Percentiles rank a stretch among this genome's conserved stretches.
These are phyloP conservation scores for Brassicogethes aeneus DNA, from an alignment of 2,888 invertebrate genomes.

Conservation along the genomic window DNA sequence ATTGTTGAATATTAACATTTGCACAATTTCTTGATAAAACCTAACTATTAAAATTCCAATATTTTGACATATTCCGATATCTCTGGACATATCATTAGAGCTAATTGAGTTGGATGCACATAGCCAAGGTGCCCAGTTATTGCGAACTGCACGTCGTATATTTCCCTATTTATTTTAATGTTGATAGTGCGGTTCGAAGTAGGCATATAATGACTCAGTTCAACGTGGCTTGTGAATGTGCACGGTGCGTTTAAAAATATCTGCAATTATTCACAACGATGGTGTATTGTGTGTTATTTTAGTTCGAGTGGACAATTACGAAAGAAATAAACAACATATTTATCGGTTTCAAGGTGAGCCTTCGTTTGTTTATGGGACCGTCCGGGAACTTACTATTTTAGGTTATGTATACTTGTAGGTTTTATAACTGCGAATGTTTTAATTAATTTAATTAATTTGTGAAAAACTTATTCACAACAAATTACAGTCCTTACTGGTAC, in stretches of 20 bases:
- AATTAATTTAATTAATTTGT: no score
- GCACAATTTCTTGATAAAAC: no score
- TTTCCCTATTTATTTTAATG: constrained; percentile 23
- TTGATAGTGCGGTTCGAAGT: constrained; percentile 32
- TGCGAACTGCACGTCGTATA: neutral
- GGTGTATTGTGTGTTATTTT: neutral
- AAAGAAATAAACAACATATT: neutral
- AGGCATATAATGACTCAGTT: constrained; percentile 30
- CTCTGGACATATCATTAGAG: neutral
- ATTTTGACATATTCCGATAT: no score
- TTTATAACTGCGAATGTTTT: neutral
- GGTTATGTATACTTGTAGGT: neutral
- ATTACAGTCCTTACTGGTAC: no score
- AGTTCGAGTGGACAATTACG: neutral
- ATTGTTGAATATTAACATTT: no score
- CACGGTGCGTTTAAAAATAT: constrained; percentile 12
- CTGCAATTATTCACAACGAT: neutral
- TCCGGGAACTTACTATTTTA: neutral
- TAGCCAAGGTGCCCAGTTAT: neutral
- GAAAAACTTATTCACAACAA: no score
- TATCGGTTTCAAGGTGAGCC: neutral
- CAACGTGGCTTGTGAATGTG: constrained; percentile 25
- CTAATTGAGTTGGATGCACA: neutral
- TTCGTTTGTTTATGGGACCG: no score
- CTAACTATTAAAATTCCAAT: no score